Base-by-base conservation (phyloP, 1,140 invertebrate species). In the Drosophila ananassae region DNA sequence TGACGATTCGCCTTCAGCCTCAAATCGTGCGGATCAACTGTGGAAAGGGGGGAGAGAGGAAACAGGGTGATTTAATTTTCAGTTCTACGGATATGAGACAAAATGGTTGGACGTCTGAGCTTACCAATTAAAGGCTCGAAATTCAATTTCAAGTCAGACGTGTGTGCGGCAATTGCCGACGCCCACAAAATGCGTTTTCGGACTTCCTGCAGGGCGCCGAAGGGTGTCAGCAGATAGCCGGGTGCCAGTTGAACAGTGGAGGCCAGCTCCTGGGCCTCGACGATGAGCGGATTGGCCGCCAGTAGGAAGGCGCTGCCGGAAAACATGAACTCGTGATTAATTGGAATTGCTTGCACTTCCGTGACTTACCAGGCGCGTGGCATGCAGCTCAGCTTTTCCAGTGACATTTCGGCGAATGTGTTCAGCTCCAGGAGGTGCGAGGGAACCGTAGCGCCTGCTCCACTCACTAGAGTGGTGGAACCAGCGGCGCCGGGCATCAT, bases 181-280 rank as follows among this genome's bases (percentile, higher is more conserved):
- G 90, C 90, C 90, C 90, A 90, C 82, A 87, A 83, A 89, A 90
- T 91, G 67, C 90, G 90, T 85, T 89, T 81, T 46, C 73, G 81
- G 47, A 91, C 89, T 90, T 91, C 90, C 89, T 91, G 83, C 67
- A 91, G 57, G 13, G 89, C 76, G 8, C 90, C 90, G 25, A 59
- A 67, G 61, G 90, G 89, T 60, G 90, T 91, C 41, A 90, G 69
- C 57, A 91, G 50, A 62, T 83, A 57, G 48, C 90, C 90, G 4
- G 90, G 90, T 2, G 75, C 79, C 73, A 91, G 66, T 72, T 91
- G 90, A 22, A 91, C 57, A 46, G 90, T 90, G 58, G 89, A 90
- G 28, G 81, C 72, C 21, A 91, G 75, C 56, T 91, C 90, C 64
- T 84, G 85, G 30, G 75, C 73, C 41, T 91, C 89, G n/a, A 87